phyloP scores from a whole-genome alignment of 2,888 invertebrate genomes.

The Brachypalpus laphriformis region DNA sequence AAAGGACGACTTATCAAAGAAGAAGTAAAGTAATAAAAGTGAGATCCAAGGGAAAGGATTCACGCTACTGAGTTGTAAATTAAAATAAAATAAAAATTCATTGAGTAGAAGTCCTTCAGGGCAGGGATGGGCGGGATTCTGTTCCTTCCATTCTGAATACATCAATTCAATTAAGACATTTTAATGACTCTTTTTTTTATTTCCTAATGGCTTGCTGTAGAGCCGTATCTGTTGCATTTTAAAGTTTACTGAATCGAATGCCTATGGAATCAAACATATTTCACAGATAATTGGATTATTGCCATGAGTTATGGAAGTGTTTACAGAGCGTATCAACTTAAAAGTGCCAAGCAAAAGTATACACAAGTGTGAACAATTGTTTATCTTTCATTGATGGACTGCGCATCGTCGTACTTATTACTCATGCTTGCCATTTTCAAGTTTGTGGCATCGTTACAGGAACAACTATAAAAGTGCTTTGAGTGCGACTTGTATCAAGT shows the following conservation, averaged over 20 bases:
- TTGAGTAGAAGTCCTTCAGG: background rate
- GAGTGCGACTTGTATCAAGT: background rate
- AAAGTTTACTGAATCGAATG: background rate
- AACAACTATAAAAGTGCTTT: background rate
- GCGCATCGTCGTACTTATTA: background rate
- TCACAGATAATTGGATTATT: background rate
- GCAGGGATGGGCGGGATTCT: background rate
- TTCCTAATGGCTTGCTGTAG: background rate
- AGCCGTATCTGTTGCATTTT: background rate
- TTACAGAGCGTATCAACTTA: background rate
- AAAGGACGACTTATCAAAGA: background rate
- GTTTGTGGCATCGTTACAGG: background rate
- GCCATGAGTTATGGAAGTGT: background rate
- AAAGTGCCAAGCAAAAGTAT: background rate
- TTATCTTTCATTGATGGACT: background rate
- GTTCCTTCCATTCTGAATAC: background rate
- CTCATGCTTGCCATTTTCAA: background rate
- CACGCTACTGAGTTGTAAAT: background rate
- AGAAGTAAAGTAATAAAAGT: background rate
- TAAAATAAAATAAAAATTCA: background rate
- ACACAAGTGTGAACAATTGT: background rate
- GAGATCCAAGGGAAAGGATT: background rate
- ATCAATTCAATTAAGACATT: background rate
- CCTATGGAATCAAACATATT: background rate
- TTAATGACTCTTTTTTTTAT: background rate